These are phyloP conservation scores for Laticauda colubrina DNA, from an alignment of 2,113 vertebrate genomes.

Conservation along the genomic window DNA sequence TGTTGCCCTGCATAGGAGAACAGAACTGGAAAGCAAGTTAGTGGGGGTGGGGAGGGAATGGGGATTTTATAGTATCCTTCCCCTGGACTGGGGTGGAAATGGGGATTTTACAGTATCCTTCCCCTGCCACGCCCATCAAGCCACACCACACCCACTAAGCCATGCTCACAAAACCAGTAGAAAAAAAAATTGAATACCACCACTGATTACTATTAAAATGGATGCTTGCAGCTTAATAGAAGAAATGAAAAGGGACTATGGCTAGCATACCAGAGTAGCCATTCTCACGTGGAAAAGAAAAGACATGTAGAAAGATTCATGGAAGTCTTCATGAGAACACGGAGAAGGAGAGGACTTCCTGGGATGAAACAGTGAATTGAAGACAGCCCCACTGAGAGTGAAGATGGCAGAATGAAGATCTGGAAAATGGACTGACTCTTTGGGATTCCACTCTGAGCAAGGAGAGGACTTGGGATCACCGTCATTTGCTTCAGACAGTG, in stretches of 20 bases:
- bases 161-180: no score
- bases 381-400: background rate
- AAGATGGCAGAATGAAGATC: background rate
- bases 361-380: background rate
- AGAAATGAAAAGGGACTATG: background rate
- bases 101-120: no score
- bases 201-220: background rate
- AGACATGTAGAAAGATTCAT: constrained; percentile 9
- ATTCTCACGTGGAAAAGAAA: background rate
- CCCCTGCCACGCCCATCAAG: no score
- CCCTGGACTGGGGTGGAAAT: no score
- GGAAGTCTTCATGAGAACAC: background rate
- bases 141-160: no score
- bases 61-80: no score
- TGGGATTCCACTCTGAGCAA: background rate
- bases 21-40: no score
- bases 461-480: background rate
- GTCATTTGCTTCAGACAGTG: background rate
- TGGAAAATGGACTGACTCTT: background rate
- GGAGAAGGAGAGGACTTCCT: background rate
- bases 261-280: background rate
- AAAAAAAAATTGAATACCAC: no score
- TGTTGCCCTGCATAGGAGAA: no score
- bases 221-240: background rate
- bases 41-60: no score